Percentiles rank a stretch among this genome's conserved stretches.
Conservation (phyloP, 2,113 vertebrate genomes). For the Petaurus breviceps region DNA sequence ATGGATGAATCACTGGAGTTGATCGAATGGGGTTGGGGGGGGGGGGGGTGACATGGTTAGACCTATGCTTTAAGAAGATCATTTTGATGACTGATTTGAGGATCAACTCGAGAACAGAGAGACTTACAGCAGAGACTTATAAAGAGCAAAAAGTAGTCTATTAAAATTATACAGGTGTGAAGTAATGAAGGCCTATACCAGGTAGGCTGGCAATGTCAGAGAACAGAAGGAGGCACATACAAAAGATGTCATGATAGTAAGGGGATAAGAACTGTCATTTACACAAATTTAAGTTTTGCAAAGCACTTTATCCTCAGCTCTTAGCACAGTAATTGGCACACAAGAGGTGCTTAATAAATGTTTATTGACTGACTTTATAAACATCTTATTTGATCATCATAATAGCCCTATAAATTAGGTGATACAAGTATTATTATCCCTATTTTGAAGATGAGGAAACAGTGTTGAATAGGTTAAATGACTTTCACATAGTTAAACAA, state of each 20-base stretch:
- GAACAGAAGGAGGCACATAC: neutral
- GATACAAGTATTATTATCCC: too few species aligned
- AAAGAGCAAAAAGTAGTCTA: neutral
- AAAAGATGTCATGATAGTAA: neutral
- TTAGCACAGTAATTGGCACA: too few species aligned
- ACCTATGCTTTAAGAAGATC: neutral
- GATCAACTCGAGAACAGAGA: neutral
- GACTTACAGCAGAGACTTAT: neutral
- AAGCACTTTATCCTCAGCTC: too few species aligned
- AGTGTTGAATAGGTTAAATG: too few species aligned
- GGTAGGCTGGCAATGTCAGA: neutral
- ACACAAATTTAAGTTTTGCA: too few species aligned
- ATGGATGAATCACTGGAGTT: neutral
- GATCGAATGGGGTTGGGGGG: neutral
- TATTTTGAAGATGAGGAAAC: too few species aligned
- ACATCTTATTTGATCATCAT: too few species aligned
- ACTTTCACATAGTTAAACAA: too few species aligned
- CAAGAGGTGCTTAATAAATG: too few species aligned
- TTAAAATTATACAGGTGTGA: neutral
- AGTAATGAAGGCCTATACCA: neutral
- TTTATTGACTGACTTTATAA: too few species aligned
- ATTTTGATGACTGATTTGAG: neutral
- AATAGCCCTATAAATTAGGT: too few species aligned
- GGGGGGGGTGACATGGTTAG: neutral
- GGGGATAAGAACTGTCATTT: neutral